These are phyloP conservation scores for Rhopalosiphum nymphaeae DNA, from an alignment of 2,888 invertebrate genomes.

Conservation along the genomic window DNA sequence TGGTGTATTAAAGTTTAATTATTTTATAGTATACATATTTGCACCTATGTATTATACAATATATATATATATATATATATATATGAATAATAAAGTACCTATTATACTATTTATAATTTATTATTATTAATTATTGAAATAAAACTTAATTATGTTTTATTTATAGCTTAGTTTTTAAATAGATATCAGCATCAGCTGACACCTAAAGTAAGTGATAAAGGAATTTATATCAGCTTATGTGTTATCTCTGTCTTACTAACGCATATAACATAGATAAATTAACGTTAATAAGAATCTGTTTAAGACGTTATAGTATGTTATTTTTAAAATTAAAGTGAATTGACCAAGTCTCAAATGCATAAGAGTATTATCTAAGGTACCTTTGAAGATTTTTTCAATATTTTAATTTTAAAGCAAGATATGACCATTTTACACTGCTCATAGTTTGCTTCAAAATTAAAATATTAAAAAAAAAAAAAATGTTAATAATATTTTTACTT, in stretches of 20 bases:
- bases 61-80: not conserved
- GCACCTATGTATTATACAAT: not conserved
- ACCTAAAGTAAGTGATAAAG: not conserved
- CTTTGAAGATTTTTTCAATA: not conserved
- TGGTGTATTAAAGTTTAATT: not conserved
- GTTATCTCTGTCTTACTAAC: not conserved
- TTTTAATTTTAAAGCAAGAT: not conserved
- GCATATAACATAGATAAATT: not conserved
- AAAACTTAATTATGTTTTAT: not conserved
- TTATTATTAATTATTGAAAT: not conserved
- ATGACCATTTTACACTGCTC: not conserved
- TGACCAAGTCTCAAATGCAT: not conserved
- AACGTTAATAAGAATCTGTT: not conserved
- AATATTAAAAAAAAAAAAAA: no score
- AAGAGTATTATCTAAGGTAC: not conserved
- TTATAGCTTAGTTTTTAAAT: not conserved
- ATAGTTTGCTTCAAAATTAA: no score
- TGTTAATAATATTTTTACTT: no score
- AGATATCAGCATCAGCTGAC: not conserved
- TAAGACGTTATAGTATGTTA: not conserved
- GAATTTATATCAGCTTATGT: not conserved
- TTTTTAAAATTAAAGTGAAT: not conserved
- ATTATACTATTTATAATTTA: not conserved
- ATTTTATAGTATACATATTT: not conserved
- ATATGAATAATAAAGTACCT: not conserved